Percentiles rank a stretch among this genome's conserved stretches.
Evolutionary conservation across 2,797 vertebrate genomes (phyloP).

Genomic region (Sebastes aleutianus): DNA sequence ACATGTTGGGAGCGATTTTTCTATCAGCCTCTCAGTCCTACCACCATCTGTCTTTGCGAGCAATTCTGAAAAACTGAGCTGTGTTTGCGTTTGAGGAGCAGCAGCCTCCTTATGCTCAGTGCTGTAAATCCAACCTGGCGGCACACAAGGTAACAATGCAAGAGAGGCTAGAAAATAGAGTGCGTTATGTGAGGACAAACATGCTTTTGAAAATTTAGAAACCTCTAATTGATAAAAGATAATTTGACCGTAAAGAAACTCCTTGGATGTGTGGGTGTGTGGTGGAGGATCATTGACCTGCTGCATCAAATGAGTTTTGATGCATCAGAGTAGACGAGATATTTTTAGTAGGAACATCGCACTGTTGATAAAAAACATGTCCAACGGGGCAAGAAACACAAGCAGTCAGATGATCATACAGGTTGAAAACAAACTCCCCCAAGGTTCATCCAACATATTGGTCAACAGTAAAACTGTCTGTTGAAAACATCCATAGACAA

Average conservation of each 20-base stretch:
- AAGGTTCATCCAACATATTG: neutral
- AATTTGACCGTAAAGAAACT: neutral
- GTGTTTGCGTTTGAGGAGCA: slow-evolving; percentile 45
- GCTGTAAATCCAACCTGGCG: slow-evolving; percentile 35
- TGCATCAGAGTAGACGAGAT: neutral
- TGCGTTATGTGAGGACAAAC: neutral
- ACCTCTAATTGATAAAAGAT: neutral
- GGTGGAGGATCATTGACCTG: neutral
- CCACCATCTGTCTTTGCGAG: slow-evolving; percentile 56
- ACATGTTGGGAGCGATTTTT: slow-evolving; percentile 41
- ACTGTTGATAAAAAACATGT: neutral
- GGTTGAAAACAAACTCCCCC: neutral
- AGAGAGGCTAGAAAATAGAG: slow-evolving; percentile 9
- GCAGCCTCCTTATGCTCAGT: slow-evolving; percentile 24
- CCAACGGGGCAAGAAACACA: neutral
- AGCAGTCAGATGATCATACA: neutral
- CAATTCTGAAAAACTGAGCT: slow-evolving; percentile 13
- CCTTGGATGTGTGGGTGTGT: neutral
- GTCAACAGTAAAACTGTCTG: neutral
- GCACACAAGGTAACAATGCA: slow-evolving; percentile 14
- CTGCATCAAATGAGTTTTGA: neutral
- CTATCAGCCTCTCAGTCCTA: slow-evolving; percentile 32
- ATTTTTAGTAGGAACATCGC: neutral
- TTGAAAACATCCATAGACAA: neutral
- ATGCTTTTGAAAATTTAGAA: neutral